Base-by-base conservation (phyloP, 2,888 invertebrate species). In the Shargacucullia verbasci region DNA sequence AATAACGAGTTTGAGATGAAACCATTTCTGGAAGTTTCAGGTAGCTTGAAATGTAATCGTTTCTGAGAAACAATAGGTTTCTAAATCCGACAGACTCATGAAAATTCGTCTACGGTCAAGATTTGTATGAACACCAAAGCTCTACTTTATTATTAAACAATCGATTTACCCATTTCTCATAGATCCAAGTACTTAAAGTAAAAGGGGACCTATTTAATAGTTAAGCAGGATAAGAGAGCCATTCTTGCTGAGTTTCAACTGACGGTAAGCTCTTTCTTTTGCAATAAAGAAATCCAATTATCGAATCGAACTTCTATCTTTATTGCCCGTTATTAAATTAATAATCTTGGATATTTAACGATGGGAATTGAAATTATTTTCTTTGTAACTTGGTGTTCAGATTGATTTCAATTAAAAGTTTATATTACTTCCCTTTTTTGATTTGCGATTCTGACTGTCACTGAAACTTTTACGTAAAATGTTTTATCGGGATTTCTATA, bases 221-320 rank as follows among this genome's bases (percentile, higher is more conserved):
- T 48, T 53, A 46, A 54, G 29, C 13, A 46, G 39, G 38, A 47
- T 59, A 56, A 62, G 53, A 78, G 52, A 33, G 38, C 40, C 41
- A 59, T 78, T 76, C 41, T 59, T 39, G 13, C 8, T 27, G 41
- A 39, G 14, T 50, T 58, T 50, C 55, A n/a, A 62, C 44, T 25
- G 20, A 43, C 39, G 25, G 39, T 50, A 63, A 49, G 47, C 25
- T 45, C 58, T 54, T 53, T 48, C 48, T 53, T 35, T 40, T 44
- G 44, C 71, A 68, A 55, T 73, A 68, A 69, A 64, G 63, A 68
- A 80, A 77, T 65, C 50, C 50, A 75, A 78, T 80, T 81, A 71
- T 50, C n/a, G n/a, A n/a, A n/a, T 67, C 41, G 57, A 64, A 48
- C 55, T 67, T 20, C 20, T 20, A 4, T 20, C 61, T 73, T 71